Conservation (phyloP, 2,888 invertebrate genomes). For the Nasonia oneida region DNA sequence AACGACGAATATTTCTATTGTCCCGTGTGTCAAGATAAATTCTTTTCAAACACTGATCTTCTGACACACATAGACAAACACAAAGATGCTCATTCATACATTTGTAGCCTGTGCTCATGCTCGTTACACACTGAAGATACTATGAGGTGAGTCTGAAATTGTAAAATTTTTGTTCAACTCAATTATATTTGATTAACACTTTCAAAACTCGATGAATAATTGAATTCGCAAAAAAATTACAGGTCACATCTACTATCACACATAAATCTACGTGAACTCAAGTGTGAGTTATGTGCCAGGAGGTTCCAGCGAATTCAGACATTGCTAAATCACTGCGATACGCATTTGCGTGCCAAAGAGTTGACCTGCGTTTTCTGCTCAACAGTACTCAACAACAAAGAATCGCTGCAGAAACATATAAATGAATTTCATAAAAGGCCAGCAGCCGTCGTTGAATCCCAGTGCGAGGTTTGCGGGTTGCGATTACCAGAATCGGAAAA, state of each 20-base stretch:
- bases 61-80: constrained; percentile 49
- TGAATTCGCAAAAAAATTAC: background rate
- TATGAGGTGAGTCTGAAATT: constrained; percentile 50
- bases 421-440: constrained; percentile 35
- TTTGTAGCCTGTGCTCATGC: constrained; percentile 45
- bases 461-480: constrained; percentile 11
- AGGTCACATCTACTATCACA: constrained; percentile 54
- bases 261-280: constrained; percentile 45
- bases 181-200: background rate
- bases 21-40: constrained; percentile 55
- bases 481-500: background rate
- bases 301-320: constrained; percentile 36
- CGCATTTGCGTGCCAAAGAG: constrained; percentile 23
- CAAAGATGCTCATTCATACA: constrained; percentile 32
- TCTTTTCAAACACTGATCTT: constrained; percentile 32
- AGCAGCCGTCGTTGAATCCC: background rate
- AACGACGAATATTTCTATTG: constrained; percentile 42
- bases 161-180: background rate
- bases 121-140: constrained; percentile 45
- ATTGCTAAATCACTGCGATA: constrained; percentile 30
- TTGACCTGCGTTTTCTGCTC: constrained; percentile 46
- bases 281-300: constrained; percentile 44
- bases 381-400: constrained; percentile 22
- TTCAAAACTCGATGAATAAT: background rate
- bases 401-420: constrained; percentile 50